Evolutionary conservation across 37 sponge, comb jelly and placozoan species (phyloP).

Genomic region (Theonella swinhoei): DNA sequence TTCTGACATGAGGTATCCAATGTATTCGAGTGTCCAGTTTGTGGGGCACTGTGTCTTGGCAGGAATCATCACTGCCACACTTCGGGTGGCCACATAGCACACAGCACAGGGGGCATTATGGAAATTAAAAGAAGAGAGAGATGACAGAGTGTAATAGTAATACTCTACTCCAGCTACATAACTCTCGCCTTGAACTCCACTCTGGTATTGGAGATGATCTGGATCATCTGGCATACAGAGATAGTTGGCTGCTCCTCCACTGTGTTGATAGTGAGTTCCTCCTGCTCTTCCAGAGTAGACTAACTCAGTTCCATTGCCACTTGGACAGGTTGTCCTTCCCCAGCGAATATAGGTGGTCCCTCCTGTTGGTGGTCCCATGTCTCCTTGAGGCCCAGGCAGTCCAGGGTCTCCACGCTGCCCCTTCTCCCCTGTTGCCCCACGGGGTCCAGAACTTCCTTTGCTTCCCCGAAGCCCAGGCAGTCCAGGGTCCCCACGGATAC

Average conservation of each 20-base stretch:
- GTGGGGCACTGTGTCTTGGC: background rate
- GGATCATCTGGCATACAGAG: conserved; percentile 21
- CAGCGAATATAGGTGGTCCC: conserved; percentile 26
- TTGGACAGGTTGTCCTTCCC: conserved; percentile 30
- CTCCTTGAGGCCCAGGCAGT: background rate
- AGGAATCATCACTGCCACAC: background rate
- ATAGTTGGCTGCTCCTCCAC: conserved; percentile 15
- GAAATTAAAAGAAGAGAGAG: too few relatives aligned
- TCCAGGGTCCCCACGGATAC: too few relatives aligned
- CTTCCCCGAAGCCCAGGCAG: too few relatives aligned
- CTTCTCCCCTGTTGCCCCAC: background rate
- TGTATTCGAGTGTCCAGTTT: background rate
- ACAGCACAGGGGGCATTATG: background rate
- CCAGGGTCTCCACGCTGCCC: background rate
- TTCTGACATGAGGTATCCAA: background rate
- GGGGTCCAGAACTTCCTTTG: background rate
- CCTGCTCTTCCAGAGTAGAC: conserved; percentile 27
- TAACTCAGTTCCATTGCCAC: background rate
- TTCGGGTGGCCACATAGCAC: background rate
- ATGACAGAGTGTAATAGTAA: too few relatives aligned
- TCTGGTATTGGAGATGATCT: background rate
- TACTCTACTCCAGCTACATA: background rate
- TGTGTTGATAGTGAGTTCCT: background rate
- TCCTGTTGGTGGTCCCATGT: too few relatives aligned
- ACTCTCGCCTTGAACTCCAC: conserved; percentile 1